Evolutionary conservation across 2,113 vertebrate genomes (phyloP), one percentile per base, ranked within the genome.

Genomic region (Neotragus moschatus): DNA sequence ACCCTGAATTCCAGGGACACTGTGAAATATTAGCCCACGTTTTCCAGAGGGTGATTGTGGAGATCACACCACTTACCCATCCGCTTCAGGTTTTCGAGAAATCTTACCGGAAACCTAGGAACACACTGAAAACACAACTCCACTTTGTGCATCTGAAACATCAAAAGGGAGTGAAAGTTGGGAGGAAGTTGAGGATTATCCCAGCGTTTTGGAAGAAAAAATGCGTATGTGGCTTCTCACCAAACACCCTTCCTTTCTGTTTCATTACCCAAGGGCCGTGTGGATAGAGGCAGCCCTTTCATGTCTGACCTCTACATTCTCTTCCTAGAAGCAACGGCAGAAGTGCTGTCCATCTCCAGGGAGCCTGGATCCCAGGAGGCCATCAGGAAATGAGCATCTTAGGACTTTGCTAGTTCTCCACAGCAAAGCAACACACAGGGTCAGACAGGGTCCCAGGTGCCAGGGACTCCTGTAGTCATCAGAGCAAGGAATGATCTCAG

Each of bases 51-150:
- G 75, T 85, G 49, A 84, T 58, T 55, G 90, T 19, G 4, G 81
- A 97, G 97, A 95, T 96, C 93, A 93, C 73, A 96, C 43, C 85
- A 58, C 26, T 36, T 82, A 84, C 12, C 86, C 94, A 95, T 80
- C 92, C 96, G 89, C 93, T 95, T 81, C 79, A 97, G 89, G 91
- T 81, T 98, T 97, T 81, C 13, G 23, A 75, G 66, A 97, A 96
- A 75, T 84, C 82, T 77, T 95, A 77, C 60, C 88, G 26, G 77
- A 92, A 92, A 96, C 81, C 80, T 13, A 60, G 56, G 61, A 88
- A 94, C 47, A 63, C 90, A 85, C 1, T 63, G 61, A 82, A 96
- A 97, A 87, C 84, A 96, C 91, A 91, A 12, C 4, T 96, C 73
- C 28, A 55, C 82, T 82, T 88, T 25, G n/a, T 58, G 39, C 88